Evolutionary conservation across 2,888 invertebrate genomes (phyloP), one percentile per base, ranked within the genome.

Genomic region (Aquatica leii): DNA sequence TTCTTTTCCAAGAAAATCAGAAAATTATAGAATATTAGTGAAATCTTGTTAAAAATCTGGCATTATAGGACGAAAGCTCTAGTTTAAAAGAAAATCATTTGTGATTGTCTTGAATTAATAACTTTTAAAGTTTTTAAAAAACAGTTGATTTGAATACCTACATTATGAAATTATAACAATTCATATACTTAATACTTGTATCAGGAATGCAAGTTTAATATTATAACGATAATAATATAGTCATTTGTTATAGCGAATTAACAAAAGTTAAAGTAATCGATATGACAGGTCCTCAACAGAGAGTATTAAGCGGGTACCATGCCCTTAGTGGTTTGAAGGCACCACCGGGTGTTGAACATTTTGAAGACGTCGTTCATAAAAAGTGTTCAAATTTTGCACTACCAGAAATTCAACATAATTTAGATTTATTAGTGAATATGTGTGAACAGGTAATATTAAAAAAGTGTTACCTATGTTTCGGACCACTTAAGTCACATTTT

Each of bases 241-340:
- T n/a, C n/a, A n/a, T 37, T 49, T 59, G 8, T 73, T 71, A 69
- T 67, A 86, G 84, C 75, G 90, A 92, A 73, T 81, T 95, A 52
- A 88, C 90, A 31, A 94, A 94, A 81, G 96, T 97, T 41, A 98
- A 98, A 72, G 98, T 99, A 9, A 98, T 99, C 68, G 99, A 99
- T 82, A 95, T 99, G 96, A 98, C 98, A 5, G 98, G 98, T 0
- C 94, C 93, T 0, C 95, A 98, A 81, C 92, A 94, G 78, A 87
- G 96, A 58, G 93, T 98, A 35, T 85, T 96, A 1, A 93, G 92
- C 77, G 96, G 97, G 0, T 97, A 97, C 80, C 95, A 96, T 81
- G 96, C 97, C 0, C 86, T 97, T 40, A 88, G 92, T 0, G 92
- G 93, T 20, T 82, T 86, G 1, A 83, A 85, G 69, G 78, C 84